Base-by-base conservation (phyloP, 2,888 invertebrate species). In the Lepidochrysops patricia region DNA sequence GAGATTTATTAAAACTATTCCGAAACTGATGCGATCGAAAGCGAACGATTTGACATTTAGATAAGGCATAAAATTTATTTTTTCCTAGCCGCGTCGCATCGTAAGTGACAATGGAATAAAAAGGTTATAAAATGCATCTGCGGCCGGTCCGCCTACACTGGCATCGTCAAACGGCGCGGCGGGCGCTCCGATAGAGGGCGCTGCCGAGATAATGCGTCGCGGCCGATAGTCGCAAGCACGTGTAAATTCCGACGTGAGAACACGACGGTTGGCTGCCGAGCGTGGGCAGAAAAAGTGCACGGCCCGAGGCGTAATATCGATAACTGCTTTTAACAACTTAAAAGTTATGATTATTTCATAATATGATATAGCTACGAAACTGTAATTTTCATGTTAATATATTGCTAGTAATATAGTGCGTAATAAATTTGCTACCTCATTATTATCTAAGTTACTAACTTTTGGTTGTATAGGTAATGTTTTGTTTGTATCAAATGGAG, bases 1-100 rank as follows among this genome's bases (percentile, higher is more conserved):
- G 87, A 88, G 89, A 89, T 89, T 89, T 89, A 89, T 89, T 88
- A 84, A 88, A 89, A 89, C 88, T 88, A 88, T 89, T 89, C 85
- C 84, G 83, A 82, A 84, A 89, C 89, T 81, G 88, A 89, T 88
- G 85, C 89, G 88, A 89, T 89, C 88, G 89, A 78, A 83, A 81
- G 79, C 80, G 84, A 82, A 86, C 86, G 89, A 89, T 89, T 89
- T 89, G 89, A 89, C 89, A 86, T 89, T 88, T 84, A 89, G 89
- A 89, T 89, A 89, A 89, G 87, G 80, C 82, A 77, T 84, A 76
- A 86, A 87, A 89, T 89, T 89, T 89, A 88, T 89, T 84, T 85
- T 86, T 81, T 79, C 80, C 81, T 78, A 80, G 72, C 79, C 74
- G 74, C 79, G 77, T 76, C 73, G 82, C 76, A 74, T 72, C 76